Evolutionary conservation across 1,140 invertebrate genomes (phyloP), one percentile per base, ranked within the genome.

Genomic region (Diachasmimorpha longicaudata): DNA sequence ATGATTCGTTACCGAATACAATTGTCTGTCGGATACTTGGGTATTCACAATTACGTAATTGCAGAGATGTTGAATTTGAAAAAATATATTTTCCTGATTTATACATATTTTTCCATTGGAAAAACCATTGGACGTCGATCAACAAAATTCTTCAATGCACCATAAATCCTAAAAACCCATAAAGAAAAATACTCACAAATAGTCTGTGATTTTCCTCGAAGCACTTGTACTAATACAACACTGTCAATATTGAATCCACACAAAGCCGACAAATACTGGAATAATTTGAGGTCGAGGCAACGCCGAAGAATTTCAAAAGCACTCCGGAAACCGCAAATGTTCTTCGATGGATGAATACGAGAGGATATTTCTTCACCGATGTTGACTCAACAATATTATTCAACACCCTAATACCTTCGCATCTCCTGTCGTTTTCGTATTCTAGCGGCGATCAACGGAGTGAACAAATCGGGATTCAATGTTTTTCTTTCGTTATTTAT

Each of bases 381-480:
- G 48, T 52, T 52, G 48, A 52, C 48, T 52, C 16, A 52, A 52
- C 48, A 52, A 52, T 52, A 16, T 52, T 19, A n/a, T 52, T n/a
- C 9, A 52, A 52, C 14, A 52, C 14, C 48, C n/a, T 14, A 52
- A 52, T 52, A 52, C 2, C 14, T 6, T 52, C 14, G 10, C 3
- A 74, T 42, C 16, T 9, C 72, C 25, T 23, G 10, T n/a, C 39
- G 55, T 52, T 63, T 77, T 0, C 36, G 13, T 2, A 77, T 19
- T 37, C 23, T 70, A 1, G n/a, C 25, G 0, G 81, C 82, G 19
- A 85, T 19, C 19, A 84, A 77, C 0, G 93, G 93, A 9, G 91
- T 90, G 81, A 94, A 93, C 13, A 94, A 90, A 83, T 92, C 90
- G 0, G 92, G 90, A 87, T 93, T 85, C 84, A 86, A 81, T 81